phyloP scores from a whole-genome alignment of 2,797 vertebrate genomes.

The Scyliorhinus canicula region DNA sequence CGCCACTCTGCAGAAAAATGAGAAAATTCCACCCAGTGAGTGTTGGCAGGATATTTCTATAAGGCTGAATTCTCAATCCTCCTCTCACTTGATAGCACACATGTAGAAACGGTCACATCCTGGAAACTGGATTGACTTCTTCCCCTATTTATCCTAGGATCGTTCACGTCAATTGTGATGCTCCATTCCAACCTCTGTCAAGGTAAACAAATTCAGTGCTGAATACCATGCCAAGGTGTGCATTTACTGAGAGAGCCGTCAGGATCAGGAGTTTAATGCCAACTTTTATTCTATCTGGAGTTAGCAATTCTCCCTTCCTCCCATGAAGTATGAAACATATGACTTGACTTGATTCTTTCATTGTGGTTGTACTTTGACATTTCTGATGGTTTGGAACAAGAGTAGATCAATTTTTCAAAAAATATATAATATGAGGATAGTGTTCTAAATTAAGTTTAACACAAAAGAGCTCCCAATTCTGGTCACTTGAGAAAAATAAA shows the following conservation, averaged over 20 bases:
- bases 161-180: background rate
- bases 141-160: background rate
- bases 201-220: background rate
- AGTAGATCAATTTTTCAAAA: background rate
- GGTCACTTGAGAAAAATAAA: background rate
- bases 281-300: background rate
- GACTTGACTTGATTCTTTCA: background rate
- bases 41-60: background rate
- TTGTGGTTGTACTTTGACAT: background rate
- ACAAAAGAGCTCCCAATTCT: background rate
- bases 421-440: background rate
- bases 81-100: background rate
- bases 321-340: background rate
- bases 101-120: background rate
- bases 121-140: background rate
- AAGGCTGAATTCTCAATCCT: background rate
- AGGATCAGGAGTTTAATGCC: background rate
- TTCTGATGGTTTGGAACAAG: background rate
- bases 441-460: background rate
- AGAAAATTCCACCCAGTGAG: background rate
- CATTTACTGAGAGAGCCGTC: background rate
- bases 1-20: too few species aligned
- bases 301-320: background rate
- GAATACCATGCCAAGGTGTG: background rate
- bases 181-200: background rate